phyloP scores from a whole-genome alignment of 1,140 invertebrate species.

The Drosophila simulans region DNA sequence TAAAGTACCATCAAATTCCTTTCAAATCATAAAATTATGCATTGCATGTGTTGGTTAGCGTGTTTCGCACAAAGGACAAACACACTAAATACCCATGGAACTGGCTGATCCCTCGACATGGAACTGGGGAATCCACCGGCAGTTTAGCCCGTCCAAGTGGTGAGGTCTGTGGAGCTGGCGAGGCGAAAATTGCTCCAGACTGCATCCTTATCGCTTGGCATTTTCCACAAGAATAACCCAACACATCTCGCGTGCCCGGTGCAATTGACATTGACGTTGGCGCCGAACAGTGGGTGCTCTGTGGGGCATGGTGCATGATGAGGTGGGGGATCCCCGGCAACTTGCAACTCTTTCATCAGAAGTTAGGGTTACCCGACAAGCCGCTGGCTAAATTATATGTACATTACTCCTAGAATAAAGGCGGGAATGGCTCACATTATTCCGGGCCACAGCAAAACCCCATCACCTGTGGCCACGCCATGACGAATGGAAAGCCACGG shows the following conservation, averaged over 20 bases:
- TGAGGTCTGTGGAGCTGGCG: constrained; percentile 18
- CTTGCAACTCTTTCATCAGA: constrained; percentile 47
- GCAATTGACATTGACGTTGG: constrained; percentile 56
- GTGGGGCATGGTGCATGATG: not conserved
- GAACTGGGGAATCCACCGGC: constrained; percentile 15
- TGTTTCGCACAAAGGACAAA: not conserved
- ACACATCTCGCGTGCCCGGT: constrained; percentile 42
- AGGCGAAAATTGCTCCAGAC: constrained; percentile 66
- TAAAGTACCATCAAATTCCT: not conserved
- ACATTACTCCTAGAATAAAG: constrained; percentile 33
- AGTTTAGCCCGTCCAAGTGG: constrained; percentile 27
- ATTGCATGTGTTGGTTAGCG: constrained; percentile 16
- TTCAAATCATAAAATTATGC: constrained; percentile 11
- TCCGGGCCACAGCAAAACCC: too few species aligned
- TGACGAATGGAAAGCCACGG: constrained; percentile 9
- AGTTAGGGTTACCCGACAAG: constrained; percentile 28
- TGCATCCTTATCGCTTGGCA: constrained; percentile 45
- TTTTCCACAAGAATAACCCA: constrained; percentile 67
- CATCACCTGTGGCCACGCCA: constrained; percentile 1
- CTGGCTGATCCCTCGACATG: constrained; percentile 8
- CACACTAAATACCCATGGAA: constrained; percentile 1
- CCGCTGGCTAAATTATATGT: constrained; percentile 44
- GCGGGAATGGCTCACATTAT: constrained; percentile 1
- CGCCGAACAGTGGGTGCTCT: constrained; percentile 13
- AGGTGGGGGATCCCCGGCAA: constrained; percentile 14